These are phyloP conservation scores for Tinea semifulvella DNA, from an alignment of 2,888 invertebrate species.

Conservation along the genomic window DNA sequence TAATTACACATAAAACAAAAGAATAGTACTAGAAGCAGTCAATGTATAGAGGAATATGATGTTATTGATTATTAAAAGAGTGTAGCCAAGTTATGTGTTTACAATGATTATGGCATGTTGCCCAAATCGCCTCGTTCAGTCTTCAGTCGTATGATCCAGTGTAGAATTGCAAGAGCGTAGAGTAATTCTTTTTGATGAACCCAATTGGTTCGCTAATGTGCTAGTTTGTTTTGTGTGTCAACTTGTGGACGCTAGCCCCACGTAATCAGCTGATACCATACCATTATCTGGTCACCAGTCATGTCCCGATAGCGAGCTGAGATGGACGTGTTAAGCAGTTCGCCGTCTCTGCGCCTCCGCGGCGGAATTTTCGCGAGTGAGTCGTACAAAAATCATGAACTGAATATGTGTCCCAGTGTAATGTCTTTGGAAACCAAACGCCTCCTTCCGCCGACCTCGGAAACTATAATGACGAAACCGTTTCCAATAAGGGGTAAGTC, in stretches of 20 bases:
- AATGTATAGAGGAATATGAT: background rate
- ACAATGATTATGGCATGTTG: conserved; percentile 25
- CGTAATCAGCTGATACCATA: conserved; percentile 33
- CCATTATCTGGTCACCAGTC: conserved; percentile 31
- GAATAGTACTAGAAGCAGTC: background rate
- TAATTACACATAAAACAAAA: background rate
- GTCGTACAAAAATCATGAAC: conserved; percentile 53
- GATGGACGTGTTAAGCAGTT: conserved; percentile 55
- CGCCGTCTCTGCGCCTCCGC: conserved; percentile 58
- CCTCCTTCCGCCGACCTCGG: conserved; percentile 79
- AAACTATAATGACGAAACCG: conserved; percentile 89
- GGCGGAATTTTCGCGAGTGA: conserved; percentile 40
- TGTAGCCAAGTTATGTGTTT: too few species aligned
- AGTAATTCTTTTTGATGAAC: too few species aligned
- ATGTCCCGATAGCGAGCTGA: conserved; percentile 44
- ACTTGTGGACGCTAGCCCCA: conserved; percentile 16
- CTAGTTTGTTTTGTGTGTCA: too few species aligned
- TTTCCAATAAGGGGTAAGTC: conserved; percentile 82
- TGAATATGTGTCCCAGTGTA: conserved; percentile 72
- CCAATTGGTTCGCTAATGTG: background rate
- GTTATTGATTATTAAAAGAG: background rate
- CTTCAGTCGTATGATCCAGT: too few species aligned
- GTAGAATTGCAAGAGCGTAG: too few species aligned
- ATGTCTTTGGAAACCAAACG: conserved; percentile 75
- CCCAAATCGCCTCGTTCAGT: conserved; percentile 26